Evolutionary conservation across 1,140 invertebrate genomes (phyloP).

Genomic region (Onthophagus taurus): DNA sequence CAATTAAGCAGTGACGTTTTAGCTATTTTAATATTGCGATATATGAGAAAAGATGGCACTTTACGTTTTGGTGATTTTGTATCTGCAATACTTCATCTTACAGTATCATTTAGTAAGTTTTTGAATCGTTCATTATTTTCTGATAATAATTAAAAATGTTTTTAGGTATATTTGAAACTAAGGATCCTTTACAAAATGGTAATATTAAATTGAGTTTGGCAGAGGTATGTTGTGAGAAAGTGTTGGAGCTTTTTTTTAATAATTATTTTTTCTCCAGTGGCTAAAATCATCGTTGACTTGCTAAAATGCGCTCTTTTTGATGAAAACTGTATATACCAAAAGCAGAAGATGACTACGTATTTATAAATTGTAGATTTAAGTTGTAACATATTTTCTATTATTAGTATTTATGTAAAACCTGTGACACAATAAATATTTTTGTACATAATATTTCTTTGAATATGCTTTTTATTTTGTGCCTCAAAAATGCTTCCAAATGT

Average conservation of each 20-base stretch:
- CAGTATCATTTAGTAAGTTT: conserved; percentile 74
- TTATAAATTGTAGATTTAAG: no score
- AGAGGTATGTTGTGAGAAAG: conserved; percentile 49
- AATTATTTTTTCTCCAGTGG: conserved; percentile 49
- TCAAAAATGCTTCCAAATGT: no score
- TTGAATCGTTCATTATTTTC: not conserved
- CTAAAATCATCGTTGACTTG: conserved; percentile 65
- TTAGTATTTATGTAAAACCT: no score
- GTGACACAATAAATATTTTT: no score
- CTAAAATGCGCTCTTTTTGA: conserved; percentile 42
- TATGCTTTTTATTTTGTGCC: no score
- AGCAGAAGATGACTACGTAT: no score
- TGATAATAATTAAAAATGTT: conserved; percentile 18
- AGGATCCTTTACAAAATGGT: conserved; percentile 74
- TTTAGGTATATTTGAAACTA: conserved; percentile 69
- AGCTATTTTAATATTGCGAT: conserved; percentile 71
- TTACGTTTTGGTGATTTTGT: conserved; percentile 90
- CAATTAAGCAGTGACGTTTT: conserved; percentile 75
- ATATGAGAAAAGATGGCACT: conserved; percentile 89
- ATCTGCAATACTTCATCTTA: conserved; percentile 78
- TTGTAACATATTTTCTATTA: no score
- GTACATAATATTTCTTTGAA: no score
- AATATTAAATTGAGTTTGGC: conserved; percentile 68
- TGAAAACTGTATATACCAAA: no score
- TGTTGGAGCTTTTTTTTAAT: not conserved